Evolutionary conservation across 2,888 invertebrate species (phyloP).

Genomic region (Encarsia formosa): DNA sequence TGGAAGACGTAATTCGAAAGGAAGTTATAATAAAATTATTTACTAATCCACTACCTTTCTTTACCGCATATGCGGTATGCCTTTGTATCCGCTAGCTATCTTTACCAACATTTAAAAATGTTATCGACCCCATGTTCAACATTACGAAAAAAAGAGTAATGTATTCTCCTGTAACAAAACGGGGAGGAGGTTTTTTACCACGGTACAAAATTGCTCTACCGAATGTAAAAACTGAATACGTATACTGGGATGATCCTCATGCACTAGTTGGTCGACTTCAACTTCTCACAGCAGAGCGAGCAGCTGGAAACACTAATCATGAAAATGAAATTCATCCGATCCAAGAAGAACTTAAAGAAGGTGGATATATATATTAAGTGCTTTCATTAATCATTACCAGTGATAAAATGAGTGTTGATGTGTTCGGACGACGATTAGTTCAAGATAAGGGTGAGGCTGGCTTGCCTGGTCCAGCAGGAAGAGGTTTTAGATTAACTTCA

Average conservation of each 20-base stretch:
- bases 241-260: constrained; percentile 1
- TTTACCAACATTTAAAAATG: not conserved
- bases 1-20: constrained; percentile 28
- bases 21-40: constrained; percentile 24
- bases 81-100: not conserved
- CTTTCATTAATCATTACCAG: not conserved
- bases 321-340: constrained; percentile 18
- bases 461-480: not conserved
- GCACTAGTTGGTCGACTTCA: not conserved
- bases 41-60: not conserved
- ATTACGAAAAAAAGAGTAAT: not conserved
- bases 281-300: not conserved
- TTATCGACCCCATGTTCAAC: not conserved
- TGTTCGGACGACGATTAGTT: constrained; percentile 2
- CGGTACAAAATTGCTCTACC: not conserved
- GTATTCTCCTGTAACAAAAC: not conserved
- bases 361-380: not conserved
- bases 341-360: not conserved
- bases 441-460: not conserved
- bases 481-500: constrained; percentile 1
- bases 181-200: not conserved
- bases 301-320: constrained; percentile 14
- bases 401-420: constrained; percentile 4
- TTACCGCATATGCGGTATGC: not conserved
- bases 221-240: not conserved